phyloP scores from a whole-genome alignment of 1,140 invertebrate species.

The Protaetia brevitarsis region DNA sequence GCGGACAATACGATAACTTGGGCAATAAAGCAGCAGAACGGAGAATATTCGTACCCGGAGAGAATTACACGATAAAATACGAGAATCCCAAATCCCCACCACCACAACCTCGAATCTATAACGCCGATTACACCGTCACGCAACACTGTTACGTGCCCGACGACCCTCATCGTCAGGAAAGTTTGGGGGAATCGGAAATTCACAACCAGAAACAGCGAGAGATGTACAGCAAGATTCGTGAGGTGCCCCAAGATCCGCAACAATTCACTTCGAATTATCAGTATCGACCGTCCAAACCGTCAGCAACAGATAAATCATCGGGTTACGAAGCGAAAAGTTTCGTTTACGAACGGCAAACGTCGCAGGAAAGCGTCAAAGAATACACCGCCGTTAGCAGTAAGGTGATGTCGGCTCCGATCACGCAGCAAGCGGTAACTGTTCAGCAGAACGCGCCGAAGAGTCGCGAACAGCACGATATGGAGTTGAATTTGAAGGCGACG shows the following conservation, averaged over 20 bases:
- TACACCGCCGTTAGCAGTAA: conserved; percentile 59
- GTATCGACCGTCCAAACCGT: conserved; percentile 25
- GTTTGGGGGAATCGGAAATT: neutral
- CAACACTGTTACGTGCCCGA: neutral
- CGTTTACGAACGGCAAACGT: conserved; percentile 27
- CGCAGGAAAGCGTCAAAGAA: conserved; percentile 48
- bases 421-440: conserved; percentile 59
- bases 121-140: neutral
- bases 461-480: conserved; percentile 48
- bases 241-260: no score
- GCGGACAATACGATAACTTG: conserved; percentile 43
- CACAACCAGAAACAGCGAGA: neutral
- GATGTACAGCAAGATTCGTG: neutral
- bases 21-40: conserved; percentile 23
- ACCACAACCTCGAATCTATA: neutral
- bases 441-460: conserved; percentile 52
- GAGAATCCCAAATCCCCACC: neutral
- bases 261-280: conserved; percentile 35
- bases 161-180: no score
- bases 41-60: neutral
- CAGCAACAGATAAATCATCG: neutral
- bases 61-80: conserved; percentile 5
- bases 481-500: conserved; percentile 52
- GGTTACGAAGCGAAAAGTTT: neutral
- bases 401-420: conserved; percentile 63